Conservation (phyloP, 2,797 vertebrate genomes). For the Catharus ustulatus region DNA sequence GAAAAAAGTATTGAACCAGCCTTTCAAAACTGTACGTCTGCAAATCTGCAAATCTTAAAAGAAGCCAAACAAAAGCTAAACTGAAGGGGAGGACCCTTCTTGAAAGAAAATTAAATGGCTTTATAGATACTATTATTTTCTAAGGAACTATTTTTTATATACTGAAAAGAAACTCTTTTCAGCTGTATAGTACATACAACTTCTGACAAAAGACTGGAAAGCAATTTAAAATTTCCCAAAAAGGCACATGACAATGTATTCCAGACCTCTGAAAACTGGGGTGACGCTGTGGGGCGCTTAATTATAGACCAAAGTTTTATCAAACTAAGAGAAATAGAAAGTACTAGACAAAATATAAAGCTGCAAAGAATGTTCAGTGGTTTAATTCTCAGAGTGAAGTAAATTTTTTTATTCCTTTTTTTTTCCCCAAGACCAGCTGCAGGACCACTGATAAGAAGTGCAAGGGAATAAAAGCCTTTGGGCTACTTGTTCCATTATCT, state of each 20-base stretch:
- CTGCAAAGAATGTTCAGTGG: slow-evolving; percentile 5
- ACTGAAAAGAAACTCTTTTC: slow-evolving; percentile 1
- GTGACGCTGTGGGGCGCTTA: not conserved
- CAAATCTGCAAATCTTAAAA: slow-evolving; percentile 2
- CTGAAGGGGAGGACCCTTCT: slow-evolving; percentile 1
- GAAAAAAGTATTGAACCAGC: not conserved
- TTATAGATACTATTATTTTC: slow-evolving; percentile 20
- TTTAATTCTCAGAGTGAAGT: slow-evolving; percentile 2
- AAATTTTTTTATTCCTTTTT: not conserved
- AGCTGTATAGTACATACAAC: not conserved
- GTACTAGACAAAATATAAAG: not conserved
- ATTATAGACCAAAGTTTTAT: not conserved
- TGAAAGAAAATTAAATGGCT: slow-evolving; percentile 25
- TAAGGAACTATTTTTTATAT: slow-evolving; percentile 25
- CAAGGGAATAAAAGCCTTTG: not conserved
- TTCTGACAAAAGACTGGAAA: not conserved
- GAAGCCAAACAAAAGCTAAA: slow-evolving; percentile 24
- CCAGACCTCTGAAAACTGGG: not conserved
- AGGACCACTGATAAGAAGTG: slow-evolving; percentile 54
- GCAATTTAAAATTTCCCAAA: not conserved
- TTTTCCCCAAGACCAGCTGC: slow-evolving; percentile 24
- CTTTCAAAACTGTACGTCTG: not conserved
- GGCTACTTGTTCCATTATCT: not conserved
- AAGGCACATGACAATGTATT: not conserved
- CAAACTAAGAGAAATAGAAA: not conserved